Base-by-base conservation (phyloP, 2,113 vertebrate species). In the Anhinga rufa region DNA sequence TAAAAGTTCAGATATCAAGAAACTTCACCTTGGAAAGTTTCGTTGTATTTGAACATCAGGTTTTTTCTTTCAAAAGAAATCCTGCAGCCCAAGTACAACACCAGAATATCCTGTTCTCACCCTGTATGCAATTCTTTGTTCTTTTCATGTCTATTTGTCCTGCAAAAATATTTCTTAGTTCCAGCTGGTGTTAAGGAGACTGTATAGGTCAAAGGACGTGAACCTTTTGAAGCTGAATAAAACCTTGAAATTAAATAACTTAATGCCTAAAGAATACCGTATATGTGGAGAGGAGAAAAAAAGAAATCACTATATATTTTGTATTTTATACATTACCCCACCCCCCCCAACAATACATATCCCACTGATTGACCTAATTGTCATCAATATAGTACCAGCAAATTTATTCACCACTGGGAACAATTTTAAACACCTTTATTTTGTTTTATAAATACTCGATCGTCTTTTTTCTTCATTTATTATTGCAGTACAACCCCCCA, bases 111-210 rank as follows among this genome's bases (percentile, higher is more conserved):
- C 52, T 86, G 55, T 92, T 95, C 88, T 92, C 69, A 58, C 74
- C 91, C 86, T 64, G 42, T 69, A 91, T 92, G 60, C 17, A 34
- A 21, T 40, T 91, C 95, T 96, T 93, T 89, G 49, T 81, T 95
- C 85, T 90, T 95, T 92, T 94, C 65, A 86, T 32, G 29, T 57
- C 90, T 69, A 80, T 93, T 88, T 94, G 71, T 94, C 88, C 90
- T 87, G 93, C 55, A 88, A 91, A 97, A 92, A 34, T 7, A 84
- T 55, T 42, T 84, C 48, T 93, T 66, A 79, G 69, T 87, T 87
- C 89, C 74, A 79, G 38, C 86, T 82, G 77, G 22, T 78, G 29
- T 78, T 81, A 76, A 94, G 68, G 68, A 34, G n/a, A 93, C n/a
- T 36, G 10, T 12, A 52, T 1, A 82, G 76, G 92, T 94, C 86